Evolutionary conservation across 2,888 invertebrate genomes (phyloP).

Genomic region (Herminia tarsipennalis): DNA sequence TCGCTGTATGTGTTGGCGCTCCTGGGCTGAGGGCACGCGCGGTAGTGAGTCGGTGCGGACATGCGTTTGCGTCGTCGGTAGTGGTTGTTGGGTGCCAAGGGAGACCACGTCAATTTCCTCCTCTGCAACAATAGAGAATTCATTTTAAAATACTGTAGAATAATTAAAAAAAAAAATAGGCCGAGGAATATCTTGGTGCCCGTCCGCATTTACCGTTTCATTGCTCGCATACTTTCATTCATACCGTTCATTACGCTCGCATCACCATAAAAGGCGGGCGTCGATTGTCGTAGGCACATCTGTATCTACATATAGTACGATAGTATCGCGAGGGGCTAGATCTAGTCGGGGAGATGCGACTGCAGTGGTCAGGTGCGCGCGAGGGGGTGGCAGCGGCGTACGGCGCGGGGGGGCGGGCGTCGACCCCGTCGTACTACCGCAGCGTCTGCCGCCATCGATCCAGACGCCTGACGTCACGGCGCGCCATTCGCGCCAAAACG

Average conservation of each 20-base stretch:
- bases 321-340: constrained; percentile 62
- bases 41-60: constrained; percentile 84
- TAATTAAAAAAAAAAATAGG: constrained; percentile 22
- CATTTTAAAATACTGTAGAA: constrained; percentile 35
- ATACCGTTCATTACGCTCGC: constrained; percentile 68
- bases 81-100: constrained; percentile 78
- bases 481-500: constrained; percentile 85
- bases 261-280: constrained; percentile 74
- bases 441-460: constrained; percentile 86
- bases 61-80: constrained; percentile 58
- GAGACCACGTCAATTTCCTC: constrained; percentile 95
- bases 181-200: constrained; percentile 19
- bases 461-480: constrained; percentile 84
- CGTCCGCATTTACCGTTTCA: constrained; percentile 54
- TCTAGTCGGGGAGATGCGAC: constrained; percentile 76
- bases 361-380: constrained; percentile 81
- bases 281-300: constrained; percentile 66
- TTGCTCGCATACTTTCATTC: constrained; percentile 70
- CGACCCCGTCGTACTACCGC: constrained; percentile 85
- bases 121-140: constrained; percentile 86
- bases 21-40: constrained; percentile 89
- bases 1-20: constrained; percentile 88
- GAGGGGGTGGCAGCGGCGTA: constrained; percentile 55
- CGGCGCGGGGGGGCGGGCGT: constrained; percentile 70
- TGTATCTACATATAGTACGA: constrained; percentile 42